Conservation (phyloP, 2,888 invertebrate genomes). For the Eupeodes luniger region DNA sequence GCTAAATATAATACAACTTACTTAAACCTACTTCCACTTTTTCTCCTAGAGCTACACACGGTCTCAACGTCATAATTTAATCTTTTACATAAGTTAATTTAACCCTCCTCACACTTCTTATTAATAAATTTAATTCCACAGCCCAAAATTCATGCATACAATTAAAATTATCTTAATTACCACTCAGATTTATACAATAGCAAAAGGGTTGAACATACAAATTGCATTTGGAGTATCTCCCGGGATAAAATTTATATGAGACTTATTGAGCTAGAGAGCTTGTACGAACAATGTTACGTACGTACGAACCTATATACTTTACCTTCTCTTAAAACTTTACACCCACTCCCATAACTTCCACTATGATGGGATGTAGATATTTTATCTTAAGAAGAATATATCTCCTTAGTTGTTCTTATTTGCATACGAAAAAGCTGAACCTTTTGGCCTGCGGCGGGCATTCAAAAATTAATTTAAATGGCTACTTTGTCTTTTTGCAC, state of each 20-base stretch:
- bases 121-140: constrained; percentile 57
- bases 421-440: constrained; percentile 66
- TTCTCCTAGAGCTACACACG: neutral
- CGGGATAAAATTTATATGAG: constrained; percentile 63
- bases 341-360: constrained; percentile 44
- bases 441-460: constrained; percentile 70
- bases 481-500: constrained; percentile 72
- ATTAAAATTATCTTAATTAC: constrained; percentile 76
- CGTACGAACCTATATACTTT: neutral
- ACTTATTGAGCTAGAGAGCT: constrained; percentile 11
- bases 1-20: neutral
- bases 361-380: constrained; percentile 42
- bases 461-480: constrained; percentile 75
- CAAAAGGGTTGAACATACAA: constrained; percentile 75
- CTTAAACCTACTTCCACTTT: neutral
- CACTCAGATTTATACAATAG: constrained; percentile 72
- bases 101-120: constrained; percentile 33
- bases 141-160: constrained; percentile 71
- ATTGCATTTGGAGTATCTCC: constrained; percentile 70
- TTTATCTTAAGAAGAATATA: constrained; percentile 74
- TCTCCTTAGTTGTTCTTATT: constrained; percentile 69
- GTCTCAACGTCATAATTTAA: neutral
- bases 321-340: constrained; percentile 39
- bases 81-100: constrained; percentile 34
- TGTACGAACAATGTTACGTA: neutral